Evolutionary conservation across 2,113 vertebrate species (phyloP).

Genomic region (Lasiurus cinereus): DNA sequence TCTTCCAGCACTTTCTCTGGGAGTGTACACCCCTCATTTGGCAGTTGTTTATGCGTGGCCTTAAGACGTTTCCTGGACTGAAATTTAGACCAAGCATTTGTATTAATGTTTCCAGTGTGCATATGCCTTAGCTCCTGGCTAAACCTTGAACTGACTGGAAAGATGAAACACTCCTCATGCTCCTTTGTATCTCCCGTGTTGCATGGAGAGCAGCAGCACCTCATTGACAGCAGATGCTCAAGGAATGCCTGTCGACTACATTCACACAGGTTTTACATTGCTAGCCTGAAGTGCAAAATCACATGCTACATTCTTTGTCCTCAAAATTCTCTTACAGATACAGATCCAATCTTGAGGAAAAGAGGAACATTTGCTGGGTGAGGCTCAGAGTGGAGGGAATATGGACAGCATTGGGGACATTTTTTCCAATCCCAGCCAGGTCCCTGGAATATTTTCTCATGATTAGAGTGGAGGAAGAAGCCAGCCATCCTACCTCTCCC

Average conservation of each 20-base stretch:
- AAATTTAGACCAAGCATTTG: background rate
- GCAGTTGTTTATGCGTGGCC: background rate
- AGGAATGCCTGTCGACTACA: background rate
- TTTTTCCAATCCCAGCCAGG: background rate
- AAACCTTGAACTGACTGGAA: background rate
- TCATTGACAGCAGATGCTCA: background rate
- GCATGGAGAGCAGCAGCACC: background rate
- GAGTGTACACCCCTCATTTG: background rate
- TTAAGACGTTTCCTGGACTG: background rate
- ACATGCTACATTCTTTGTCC: background rate
- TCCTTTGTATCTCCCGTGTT: background rate
- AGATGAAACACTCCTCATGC: background rate
- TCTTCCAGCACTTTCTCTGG: background rate
- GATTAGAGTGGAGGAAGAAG: background rate
- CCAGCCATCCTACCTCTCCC: fast-evolving
- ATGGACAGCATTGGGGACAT: background rate
- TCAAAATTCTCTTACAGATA: background rate
- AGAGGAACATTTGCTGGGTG: background rate
- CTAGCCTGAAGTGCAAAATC: background rate
- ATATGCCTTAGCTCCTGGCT: background rate
- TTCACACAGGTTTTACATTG: background rate
- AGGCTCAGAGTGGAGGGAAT: too few relatives aligned
- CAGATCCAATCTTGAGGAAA: background rate
- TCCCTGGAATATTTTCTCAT: background rate
- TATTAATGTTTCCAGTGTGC: background rate